Conservation (phyloP, 2,888 invertebrate species). For the Metalampra italica region DNA sequence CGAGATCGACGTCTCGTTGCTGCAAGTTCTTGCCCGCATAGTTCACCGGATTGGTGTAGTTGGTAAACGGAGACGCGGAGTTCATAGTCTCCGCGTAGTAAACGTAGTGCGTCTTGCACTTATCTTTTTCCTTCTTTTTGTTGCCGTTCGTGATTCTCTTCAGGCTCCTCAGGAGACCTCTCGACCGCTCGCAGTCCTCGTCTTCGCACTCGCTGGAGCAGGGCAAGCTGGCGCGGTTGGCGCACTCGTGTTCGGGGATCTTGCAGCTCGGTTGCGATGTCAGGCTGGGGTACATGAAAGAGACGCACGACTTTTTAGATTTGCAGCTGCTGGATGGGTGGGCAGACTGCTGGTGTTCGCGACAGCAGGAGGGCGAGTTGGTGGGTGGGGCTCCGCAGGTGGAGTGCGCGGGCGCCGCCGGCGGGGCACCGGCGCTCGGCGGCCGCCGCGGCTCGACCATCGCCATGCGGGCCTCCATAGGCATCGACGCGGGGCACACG, state of each 20-base stretch:
- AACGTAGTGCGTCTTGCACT: conserved; percentile 30
- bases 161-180: background rate
- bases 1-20: conserved; percentile 8
- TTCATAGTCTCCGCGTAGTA: conserved; percentile 41
- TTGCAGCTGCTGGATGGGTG: background rate
- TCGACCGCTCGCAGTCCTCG: background rate
- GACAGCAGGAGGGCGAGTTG: background rate
- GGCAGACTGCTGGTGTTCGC: background rate
- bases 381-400: background rate
- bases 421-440: background rate
- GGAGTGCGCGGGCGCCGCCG: conserved; percentile 1
- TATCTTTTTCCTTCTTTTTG: conserved; percentile 26
- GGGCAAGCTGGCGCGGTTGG: background rate
- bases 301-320: background rate
- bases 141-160: conserved; percentile 25
- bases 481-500: too few species aligned
- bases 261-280: background rate
- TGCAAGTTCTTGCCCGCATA: background rate
- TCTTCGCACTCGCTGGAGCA: background rate
- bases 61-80: conserved; percentile 25
- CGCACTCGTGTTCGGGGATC: too few species aligned
- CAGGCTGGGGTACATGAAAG: background rate
- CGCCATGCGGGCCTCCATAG: background rate
- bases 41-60: conserved; percentile 1
- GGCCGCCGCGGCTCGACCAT: too few species aligned